Base-by-base conservation (phyloP, 2,888 invertebrate species). In the Macrosiphum euphorbiae region DNA sequence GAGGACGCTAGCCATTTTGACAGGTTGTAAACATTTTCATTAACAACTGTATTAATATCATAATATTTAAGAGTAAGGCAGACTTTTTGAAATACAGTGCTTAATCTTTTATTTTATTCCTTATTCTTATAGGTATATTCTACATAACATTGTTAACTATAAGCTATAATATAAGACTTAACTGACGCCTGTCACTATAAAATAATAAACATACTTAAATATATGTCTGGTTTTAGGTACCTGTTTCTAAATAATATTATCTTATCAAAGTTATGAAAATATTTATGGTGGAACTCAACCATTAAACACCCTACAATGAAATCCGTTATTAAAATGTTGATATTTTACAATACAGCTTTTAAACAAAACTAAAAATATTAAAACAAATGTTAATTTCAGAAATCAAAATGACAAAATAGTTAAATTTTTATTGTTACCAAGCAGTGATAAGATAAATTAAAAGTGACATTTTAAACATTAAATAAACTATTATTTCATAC, bases 1-100 rank as follows among this genome's bases (percentile, higher is more conserved):
- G 90, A 90, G 44, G 50, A 90, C 90, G 90, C 78, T 67, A 90
- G 90, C 10, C 24, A 90, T 90, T 78, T 52, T n/a, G 35, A 78
- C 50, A 50, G 78, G 78, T 50, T 5, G 7, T 11, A 78, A 78
- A 50, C 20, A 35, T 78, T 35, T 78, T 7, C 35, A 78, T 35
- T 20, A 35, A 35, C 67, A 35, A 78, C 35, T 20, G 0, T 35
- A 78, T 78, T 78, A 35, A 78, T 78, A 35, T 35, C n/a, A 35
- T 78, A 20, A 7, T 78, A 78, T 35, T 35, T 20, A 78, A 78
- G 20, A 35, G 35, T 35, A 8, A 16, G n/a, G n/a, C 3, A 78
- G 78, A 20, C n/a, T 78, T 7, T 78, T 78, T 4, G n/a, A 78
- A 78, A 16, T 35, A 16, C 16, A 35, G 3, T 35, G 20, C 20